Conservation (phyloP, 1,140 invertebrate species). For the Aphelinus certus region DNA sequence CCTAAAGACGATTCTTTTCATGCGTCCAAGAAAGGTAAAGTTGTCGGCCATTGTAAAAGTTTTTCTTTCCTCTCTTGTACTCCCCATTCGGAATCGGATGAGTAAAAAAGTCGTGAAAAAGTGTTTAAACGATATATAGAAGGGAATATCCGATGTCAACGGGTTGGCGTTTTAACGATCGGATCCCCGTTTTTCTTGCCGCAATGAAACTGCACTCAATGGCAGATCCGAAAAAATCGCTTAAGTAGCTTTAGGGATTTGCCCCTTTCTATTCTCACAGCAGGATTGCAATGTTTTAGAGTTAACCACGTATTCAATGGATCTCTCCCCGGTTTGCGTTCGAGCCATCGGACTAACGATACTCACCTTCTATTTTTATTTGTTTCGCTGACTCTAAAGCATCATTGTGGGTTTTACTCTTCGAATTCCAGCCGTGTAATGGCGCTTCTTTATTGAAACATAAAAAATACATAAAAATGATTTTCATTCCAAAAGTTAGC, state of each 20-base stretch:
- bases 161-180: not conserved
- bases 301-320: conserved; percentile 1
- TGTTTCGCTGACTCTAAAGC: no score
- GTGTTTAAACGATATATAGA: not conserved
- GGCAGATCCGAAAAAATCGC: conserved; percentile 24
- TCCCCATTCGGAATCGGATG: not conserved
- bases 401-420: no score
- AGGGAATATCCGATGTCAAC: not conserved
- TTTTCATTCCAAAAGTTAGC: no score
- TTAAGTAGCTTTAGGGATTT: conserved; percentile 33
- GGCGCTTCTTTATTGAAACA: no score
- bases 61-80: not conserved
- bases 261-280: conserved; percentile 7
- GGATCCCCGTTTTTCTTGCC: not conserved
- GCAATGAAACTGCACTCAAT: conserved; percentile 13
- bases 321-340: not conserved
- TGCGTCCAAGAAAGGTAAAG: conserved; percentile 73
- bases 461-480: no score
- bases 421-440: no score
- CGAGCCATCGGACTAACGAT: no score
- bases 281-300: conserved; percentile 4
- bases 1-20: conserved; percentile 75
- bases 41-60: not conserved
- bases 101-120: not conserved
- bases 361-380: no score